Evolutionary conservation across 2,113 vertebrate genomes (phyloP), one percentile per base, ranked within the genome.

Genomic region (Leptobrachium ailaonicum): DNA sequence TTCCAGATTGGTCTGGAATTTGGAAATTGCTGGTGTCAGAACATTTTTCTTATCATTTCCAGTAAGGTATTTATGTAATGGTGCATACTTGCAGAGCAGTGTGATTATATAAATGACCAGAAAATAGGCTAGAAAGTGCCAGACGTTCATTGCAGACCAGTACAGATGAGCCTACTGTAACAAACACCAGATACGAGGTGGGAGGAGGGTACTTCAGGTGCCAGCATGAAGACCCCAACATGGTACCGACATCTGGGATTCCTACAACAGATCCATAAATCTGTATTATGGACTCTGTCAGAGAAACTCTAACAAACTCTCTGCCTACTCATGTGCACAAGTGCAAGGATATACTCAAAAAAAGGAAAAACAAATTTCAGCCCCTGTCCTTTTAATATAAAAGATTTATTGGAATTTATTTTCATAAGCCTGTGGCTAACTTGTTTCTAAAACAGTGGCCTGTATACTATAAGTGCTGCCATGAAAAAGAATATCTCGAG

Each of bases 11-110:
- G 73, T 40, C n/a, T 79, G 85, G 66, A 82, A 80, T 82, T 68
- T 69, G 75, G 79, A 69, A 69, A 81, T 81, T 68, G 64, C 72
- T 11, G 7, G 72, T 74, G 79, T 68, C 73, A 71, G 72, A 81
- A 66, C 79, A 81, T 75, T 81, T 81, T 75, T 75, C 79, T 81
- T 81, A 81, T 81, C 20, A 8, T 83, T 84, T 82, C 74, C 32
- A 71, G 6, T 2, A 45, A 60, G 5, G 47, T 45, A 20, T 79
- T 78, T 68, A 63, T 62, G 73, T 79, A 47, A 77, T 83, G 74
- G 47, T 32, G 41, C 66, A 53, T 62, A 77, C 6, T 41, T 66
- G 70, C 66, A 63, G 78, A 83, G 41, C 71, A 72, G 41, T 68
- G 72, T 45, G 60, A 75, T 84, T 82, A 74, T 70, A 69, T 64